Evolutionary conservation across 2,113 vertebrate genomes (phyloP), one percentile per base, ranked within the genome.

Genomic region (Progne subis): DNA sequence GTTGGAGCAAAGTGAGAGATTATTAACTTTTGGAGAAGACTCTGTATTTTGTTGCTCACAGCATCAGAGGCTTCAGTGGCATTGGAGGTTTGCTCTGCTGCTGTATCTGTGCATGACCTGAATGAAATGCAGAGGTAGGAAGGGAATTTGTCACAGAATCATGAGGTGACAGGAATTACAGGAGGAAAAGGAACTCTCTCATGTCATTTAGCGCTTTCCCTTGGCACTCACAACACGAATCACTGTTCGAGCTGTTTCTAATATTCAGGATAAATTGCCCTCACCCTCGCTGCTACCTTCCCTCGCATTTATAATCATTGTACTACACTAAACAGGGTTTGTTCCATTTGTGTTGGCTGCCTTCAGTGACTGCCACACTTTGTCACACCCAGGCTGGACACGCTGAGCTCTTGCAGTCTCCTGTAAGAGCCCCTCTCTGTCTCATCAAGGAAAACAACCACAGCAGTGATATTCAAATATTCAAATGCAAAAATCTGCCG

Each of bases 191-290:
- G 56, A 65, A 25, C 21, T 25, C 79, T 59, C 64, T 94, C 9
- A 1, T 82, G 79, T 90, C 68, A 78, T 77, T 92, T 68, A 84
- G 47, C 32, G 59, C 47, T 32, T 80, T 92, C 81, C 86, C 82
- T 29, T 65, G 93, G 50, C 90, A 84, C 79, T 17, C 17, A 76
- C 85, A 78, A 32, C 61, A 85, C 7, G 68, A 82, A 65, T 87
- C 77, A 1, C 69, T 60, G 47, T 6, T 74, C 2, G 55, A 78
- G 93, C 44, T 74, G 75, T 63, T 94, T 69, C 88, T 81, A 74
- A 85, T 86, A 72, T 75, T 71, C 82, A 80, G 88, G 85, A 94
- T 82, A 56, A 96, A 96, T 88, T 72, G 53, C 72, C 56, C 77
- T 83, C 85, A 14, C 71, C 80, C 64, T 61, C 24, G 55, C 91